Evolutionary conservation across 2,113 vertebrate genomes (phyloP), one percentile per base, ranked within the genome.

Genomic region (Ivindomyrus marchei): DNA sequence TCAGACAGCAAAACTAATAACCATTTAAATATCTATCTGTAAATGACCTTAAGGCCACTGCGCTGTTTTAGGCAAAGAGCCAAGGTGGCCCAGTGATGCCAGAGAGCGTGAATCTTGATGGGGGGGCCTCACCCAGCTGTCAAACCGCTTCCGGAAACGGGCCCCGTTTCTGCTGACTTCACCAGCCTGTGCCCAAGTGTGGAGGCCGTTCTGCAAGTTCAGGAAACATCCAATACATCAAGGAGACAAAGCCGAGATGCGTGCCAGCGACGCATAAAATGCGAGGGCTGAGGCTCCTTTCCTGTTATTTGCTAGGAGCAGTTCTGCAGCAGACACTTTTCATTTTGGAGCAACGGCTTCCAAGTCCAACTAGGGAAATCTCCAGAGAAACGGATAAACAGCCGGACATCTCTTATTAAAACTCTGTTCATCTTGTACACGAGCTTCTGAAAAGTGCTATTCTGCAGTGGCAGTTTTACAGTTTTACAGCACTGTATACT

Each of bases 121-220:
- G 27, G 17, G n/a, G 89, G 31, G 6, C 92, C 93, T 93, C 90
- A 95, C 95, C 90, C 93, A 9, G 90, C 31, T 83, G 94, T 92
- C 15, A 90, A 0, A 58, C 46, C 92, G 31, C 83, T 91, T 46
- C 91, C 92, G 74, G 80, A 85, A n/a, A 89, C 90, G 36, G 95
- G 92, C 77, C 92, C 90, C 0, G 94, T 92, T 49, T 95, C 93
- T 56, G 93, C 91, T 0, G 97, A 95, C 45, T 96, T 95, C 39
- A 97, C 95, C 0, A 98, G 95, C 0, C 87, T 94, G 92, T 98
- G 97, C 86, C 97, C 97, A 93, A 97, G 94, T 90, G 90, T 94
- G 89, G 96, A 96, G 89, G 96, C 92, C 0, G 92, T 80, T 77
- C 97, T 98, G 94, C 1, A 47, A 85, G 62, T 80, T 77, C 21